Conservation (phyloP, 2,888 invertebrate genomes). For the Bembecia ichneumoniformis region DNA sequence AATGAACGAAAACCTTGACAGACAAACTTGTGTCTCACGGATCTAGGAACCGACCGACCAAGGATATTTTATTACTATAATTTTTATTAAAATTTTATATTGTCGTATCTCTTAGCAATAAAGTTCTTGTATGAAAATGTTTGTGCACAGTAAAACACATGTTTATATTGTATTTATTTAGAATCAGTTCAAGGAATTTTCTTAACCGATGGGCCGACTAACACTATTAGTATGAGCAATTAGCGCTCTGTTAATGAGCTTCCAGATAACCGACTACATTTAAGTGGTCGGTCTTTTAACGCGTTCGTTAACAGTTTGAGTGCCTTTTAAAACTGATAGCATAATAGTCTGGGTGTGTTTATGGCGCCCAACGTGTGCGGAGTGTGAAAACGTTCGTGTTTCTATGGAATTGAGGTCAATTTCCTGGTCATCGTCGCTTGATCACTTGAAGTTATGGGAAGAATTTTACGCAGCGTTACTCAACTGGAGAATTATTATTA, state of each 20-base stretch:
- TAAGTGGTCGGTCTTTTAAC: constrained; percentile 16
- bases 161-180: constrained; percentile 32
- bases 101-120: too few species aligned
- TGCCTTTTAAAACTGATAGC: constrained; percentile 37
- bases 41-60: constrained; percentile 7
- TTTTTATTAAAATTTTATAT: too few species aligned
- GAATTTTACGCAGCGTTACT: constrained; percentile 22
- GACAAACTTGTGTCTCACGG: constrained; percentile 9
- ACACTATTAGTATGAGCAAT: constrained; percentile 62
- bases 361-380: constrained; percentile 22
- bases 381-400: constrained; percentile 38
- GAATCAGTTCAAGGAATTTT: constrained; percentile 62
- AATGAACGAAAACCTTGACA: constrained; percentile 16
- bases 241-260: constrained; percentile 64
- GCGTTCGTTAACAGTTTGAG: constrained; percentile 17
- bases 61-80: constrained; percentile 10
- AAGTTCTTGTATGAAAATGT: too few species aligned
- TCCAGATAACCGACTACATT: constrained; percentile 42
- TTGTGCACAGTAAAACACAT: not conserved
- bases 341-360: constrained; percentile 37
- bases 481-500: too few species aligned
- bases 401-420: constrained; percentile 35
- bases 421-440: constrained; percentile 19
- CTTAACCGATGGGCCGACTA: constrained; percentile 43
- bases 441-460: constrained; percentile 17